Evolutionary conservation across 1,140 invertebrate species (phyloP).

Genomic region (Papilio helenus): DNA sequence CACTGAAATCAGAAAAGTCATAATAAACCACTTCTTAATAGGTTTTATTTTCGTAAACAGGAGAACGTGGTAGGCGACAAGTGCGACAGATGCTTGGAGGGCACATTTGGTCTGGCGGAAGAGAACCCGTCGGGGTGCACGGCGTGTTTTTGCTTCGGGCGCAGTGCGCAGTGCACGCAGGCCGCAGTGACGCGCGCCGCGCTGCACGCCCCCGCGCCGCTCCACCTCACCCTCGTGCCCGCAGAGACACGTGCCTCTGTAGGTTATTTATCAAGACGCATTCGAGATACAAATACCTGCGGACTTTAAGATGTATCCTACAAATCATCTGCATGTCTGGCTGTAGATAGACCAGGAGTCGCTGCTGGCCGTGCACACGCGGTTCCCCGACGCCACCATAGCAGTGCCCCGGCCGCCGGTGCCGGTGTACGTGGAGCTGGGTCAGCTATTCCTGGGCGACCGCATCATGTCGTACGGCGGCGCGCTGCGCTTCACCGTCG

Average conservation of each 20-base stretch:
- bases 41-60: slow-evolving; percentile 71
- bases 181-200: slow-evolving; percentile 91
- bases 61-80: slow-evolving; percentile 90
- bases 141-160: slow-evolving; percentile 94
- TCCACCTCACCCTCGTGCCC: slow-evolving; percentile 59
- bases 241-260: slow-evolving; percentile 56
- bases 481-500: slow-evolving; percentile 90
- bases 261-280: slow-evolving; percentile 21
- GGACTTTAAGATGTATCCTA: too few relatives aligned
- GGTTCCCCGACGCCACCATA: slow-evolving; percentile 65
- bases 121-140: slow-evolving; percentile 92
- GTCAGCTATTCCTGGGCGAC: slow-evolving; percentile 93
- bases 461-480: slow-evolving; percentile 96
- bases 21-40: neutral
- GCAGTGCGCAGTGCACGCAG: slow-evolving; percentile 90
- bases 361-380: slow-evolving; percentile 79
- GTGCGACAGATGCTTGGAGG: slow-evolving; percentile 92
- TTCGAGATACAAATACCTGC: neutral
- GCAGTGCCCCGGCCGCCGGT: slow-evolving; percentile 86
- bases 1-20: neutral
- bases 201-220: slow-evolving; percentile 84
- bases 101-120: slow-evolving; percentile 90
- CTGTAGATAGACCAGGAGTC: slow-evolving; percentile 69
- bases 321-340: too few relatives aligned
- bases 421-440: slow-evolving; percentile 94